Base-by-base conservation (phyloP, 64 coral and sea anemone species). In the Orbicella faveolata region DNA sequence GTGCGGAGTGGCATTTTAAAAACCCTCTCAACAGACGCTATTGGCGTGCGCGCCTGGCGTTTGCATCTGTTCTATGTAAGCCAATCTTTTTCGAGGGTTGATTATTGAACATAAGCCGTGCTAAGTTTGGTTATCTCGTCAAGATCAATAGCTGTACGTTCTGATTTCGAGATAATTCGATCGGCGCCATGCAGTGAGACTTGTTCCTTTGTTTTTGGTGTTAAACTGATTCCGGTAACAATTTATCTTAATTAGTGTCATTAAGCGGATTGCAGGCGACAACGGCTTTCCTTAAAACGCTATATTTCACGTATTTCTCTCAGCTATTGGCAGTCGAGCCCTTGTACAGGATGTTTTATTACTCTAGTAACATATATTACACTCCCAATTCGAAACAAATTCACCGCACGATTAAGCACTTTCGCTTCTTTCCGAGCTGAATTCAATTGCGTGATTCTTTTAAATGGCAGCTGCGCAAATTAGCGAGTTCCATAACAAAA, bases 171-270 rank as follows among this genome's bases (percentile, higher is more conserved):
- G 89, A 97, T 97, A 94, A 97, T 94, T 93, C 93, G 90, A 97
- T 84, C 90, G 83, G 90, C 82, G 86, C 77, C 90, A 87, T 78
- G 62, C 76, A 77, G 92, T 73, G 91, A 92, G 26, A 61, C 52
- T 75, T 68, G 64, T 69, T 34, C 78, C 37, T 76, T 83, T 81
- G 75, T 93, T 92, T 94, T 91, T 90, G 79, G 89, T 87, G 78
- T 25, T 72, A 73, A 94, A 81, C 72, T 81, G 39, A 78, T 90
- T 80, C 72, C 91, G 52, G 87, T 90, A 75, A 77, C 75, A 69
- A 94, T 97, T 94, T 89, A 97, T 97, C 95, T 94, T 97, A 92
- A 97, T 97, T 97, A 97, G 77, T 89, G 95, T 97, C 95, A 91
- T 89, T 94, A 89, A 41, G 36, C 20, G 62, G 82, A 85, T 85